Base-by-base conservation (phyloP, 2,113 vertebrate species). In the Tursiops truncatus region DNA sequence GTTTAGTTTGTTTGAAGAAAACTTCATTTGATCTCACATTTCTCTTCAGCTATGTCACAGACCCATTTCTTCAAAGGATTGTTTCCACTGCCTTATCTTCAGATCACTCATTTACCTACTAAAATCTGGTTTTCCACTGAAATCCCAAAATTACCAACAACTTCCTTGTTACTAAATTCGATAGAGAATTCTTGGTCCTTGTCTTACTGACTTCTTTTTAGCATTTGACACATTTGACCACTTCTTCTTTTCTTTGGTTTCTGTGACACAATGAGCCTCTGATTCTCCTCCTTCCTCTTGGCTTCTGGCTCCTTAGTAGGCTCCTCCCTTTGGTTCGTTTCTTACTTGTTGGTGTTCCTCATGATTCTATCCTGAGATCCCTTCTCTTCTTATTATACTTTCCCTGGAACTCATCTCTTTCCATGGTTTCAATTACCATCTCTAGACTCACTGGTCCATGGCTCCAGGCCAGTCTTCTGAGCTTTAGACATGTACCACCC, bases 121-220 rank as follows among this genome's bases (percentile, higher is more conserved):
- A 67, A 82, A 96, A 94, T 47, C 12, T 71, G 76, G 21, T 26
- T 89, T 97, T 89, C 91, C 65, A 89, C 41, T 36, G 56, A 95
- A 97, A 84, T 82, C 86, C 47, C 76, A 8, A 80, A 85, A 31
- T 95, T 76, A 60, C 62, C 53, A 92, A 38, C 60, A 93, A 88
- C 62, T 91, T 87, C 70, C 86, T 88, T 23, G 28, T 95, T 91
- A 79, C 92, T 87, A 63, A 92, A 58, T 83, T 82, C 80, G 67
- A 71, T 18, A 89, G 70, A 95, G n/a, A 81, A 47, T 50, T 53
- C 38, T 65, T 13, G 2, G 62, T 23, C 38, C 28, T 88, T 77
- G 6, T 74, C 21, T 70, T 71, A 31, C 58, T 83, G 87, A 76
- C 82, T 70, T 91, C 9, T 41, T 33, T 33, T 50, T 5, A 50